Base-by-base conservation (phyloP, 1,140 invertebrate genomes). In the Sinonovacula constricta region DNA sequence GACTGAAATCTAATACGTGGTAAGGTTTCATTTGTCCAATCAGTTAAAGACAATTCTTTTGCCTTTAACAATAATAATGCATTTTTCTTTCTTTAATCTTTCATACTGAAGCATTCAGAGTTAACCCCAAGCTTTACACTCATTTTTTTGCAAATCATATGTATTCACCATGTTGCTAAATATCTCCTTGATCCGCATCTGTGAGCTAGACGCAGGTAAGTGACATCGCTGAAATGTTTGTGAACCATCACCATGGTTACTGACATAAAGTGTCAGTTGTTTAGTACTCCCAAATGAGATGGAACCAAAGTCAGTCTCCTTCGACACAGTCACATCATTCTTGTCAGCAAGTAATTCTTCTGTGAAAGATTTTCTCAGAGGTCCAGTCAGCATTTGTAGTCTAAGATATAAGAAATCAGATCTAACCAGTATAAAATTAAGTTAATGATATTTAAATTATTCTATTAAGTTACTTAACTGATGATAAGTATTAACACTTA, bases 221-320 rank as follows among this genome's bases (percentile, higher is more conserved):
- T 78, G 66, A 78, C 66, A 69, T 28, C 59, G 56, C 30, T 28
- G 34, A 28, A 78, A 51, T 18, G 18, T 78, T 56, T 51, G 33
- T 28, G 31, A 3, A 15, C 15, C 15, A 15, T 5, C 3, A n/a
- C 66, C 66, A 34, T 45, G 63, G 56, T 69, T 78, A 33, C 51
- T 66, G 14, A 69, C 66, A 14, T 54, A 56, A 1, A 77, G n/a
- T 28, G n/a, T 54, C 22, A 78, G 14, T 30, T 2, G 26, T 18
- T 24, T 22, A n/a, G 33, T 69, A n/a, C 3, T 77, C 51, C 66
- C 66, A 18, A 78, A 36, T 0, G 75, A 15, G 36, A 78, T 28
- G 4, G 34, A 18, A 30, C 75, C 75, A 78, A 78, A 78, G 33
- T 78, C 66, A 31, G 66, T 54, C 45, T 77, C 66, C 54, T 60